A percentile compares a stretch with the other conserved stretches of the same genome.
Evolutionary conservation across 2,888 invertebrate genomes (phyloP).

Genomic region (Ptycholaimellus sp.): DNA sequence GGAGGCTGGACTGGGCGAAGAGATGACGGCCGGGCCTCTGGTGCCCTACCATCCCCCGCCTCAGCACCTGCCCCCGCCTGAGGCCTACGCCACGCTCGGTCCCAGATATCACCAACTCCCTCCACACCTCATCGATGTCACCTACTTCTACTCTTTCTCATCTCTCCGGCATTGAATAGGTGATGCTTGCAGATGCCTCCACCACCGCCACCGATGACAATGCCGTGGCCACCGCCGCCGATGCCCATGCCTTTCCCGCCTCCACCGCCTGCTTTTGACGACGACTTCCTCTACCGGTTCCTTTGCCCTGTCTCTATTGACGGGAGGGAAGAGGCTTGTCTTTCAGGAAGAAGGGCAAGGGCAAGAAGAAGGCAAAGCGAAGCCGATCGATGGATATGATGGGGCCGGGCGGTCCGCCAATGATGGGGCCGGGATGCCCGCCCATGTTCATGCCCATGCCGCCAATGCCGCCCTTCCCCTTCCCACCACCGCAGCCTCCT

Average conservation of each 20-base stretch:
- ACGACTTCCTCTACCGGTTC: neutral
- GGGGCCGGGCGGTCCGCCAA: neutral
- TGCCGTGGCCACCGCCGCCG: neutral
- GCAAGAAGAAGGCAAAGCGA: neutral
- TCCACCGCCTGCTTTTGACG: neutral
- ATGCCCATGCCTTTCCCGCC: neutral
- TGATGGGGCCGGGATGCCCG: no score
- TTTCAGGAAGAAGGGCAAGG: neutral
- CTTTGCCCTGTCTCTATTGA: neutral
- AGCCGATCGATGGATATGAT: neutral
- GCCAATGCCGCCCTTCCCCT: neutral
- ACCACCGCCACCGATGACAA: neutral
- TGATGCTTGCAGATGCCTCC: neutral
- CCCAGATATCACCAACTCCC: no score
- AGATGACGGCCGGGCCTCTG: no score
- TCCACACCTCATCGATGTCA: no score
- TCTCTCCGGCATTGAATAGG: no score
- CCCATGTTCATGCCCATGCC: slow-evolving; percentile 1
- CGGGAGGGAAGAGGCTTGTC: neutral
- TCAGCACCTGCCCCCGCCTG: no score
- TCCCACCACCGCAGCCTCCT: neutral
- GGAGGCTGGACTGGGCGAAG: no score
- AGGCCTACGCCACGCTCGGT: no score
- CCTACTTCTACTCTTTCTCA: no score
- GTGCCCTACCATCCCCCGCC: no score